Conservation (phyloP, 2,888 invertebrate genomes). For the Tuberolachnus salignus region DNA sequence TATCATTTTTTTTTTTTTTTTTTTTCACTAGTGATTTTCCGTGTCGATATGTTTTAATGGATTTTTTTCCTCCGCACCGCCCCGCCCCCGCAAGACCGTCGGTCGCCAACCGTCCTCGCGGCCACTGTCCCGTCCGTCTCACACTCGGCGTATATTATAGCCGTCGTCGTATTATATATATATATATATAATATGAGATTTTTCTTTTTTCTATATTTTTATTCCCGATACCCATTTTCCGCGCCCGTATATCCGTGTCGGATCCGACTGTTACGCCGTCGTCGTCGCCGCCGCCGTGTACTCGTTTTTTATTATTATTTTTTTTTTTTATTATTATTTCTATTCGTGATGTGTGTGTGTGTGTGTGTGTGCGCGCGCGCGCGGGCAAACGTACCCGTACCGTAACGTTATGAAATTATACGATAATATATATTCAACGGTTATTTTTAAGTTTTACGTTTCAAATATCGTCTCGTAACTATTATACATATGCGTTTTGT, state of each 20-base stretch:
- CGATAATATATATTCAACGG: too few species aligned
- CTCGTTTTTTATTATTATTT: too few species aligned
- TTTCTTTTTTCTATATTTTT: too few species aligned
- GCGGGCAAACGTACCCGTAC: too few species aligned
- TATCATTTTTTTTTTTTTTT: conserved; percentile 1
- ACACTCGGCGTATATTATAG: background rate
- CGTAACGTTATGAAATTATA: too few species aligned
- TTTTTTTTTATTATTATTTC: too few species aligned
- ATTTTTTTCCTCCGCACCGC: conserved; percentile 30
- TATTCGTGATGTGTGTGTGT: background rate
- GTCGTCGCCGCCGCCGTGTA: background rate
- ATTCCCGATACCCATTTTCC: conserved; percentile 32
- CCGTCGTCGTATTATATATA: conserved; percentile 11
- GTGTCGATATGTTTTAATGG: conserved; percentile 55
- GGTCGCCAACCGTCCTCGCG: background rate
- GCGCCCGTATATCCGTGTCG: conserved; percentile 42
- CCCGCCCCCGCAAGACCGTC: background rate
- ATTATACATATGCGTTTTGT: too few species aligned
- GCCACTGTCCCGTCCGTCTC: conserved; percentile 19
- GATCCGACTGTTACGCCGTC: conserved; percentile 12
- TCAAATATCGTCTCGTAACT: too few species aligned
- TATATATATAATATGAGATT: too few species aligned
- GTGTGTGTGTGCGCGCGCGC: background rate
- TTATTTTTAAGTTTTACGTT: too few species aligned
- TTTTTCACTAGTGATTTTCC: conserved; percentile 47